phyloP scores from a whole-genome alignment of 2,113 vertebrate species.

The Nycticryphes semicollaris region DNA sequence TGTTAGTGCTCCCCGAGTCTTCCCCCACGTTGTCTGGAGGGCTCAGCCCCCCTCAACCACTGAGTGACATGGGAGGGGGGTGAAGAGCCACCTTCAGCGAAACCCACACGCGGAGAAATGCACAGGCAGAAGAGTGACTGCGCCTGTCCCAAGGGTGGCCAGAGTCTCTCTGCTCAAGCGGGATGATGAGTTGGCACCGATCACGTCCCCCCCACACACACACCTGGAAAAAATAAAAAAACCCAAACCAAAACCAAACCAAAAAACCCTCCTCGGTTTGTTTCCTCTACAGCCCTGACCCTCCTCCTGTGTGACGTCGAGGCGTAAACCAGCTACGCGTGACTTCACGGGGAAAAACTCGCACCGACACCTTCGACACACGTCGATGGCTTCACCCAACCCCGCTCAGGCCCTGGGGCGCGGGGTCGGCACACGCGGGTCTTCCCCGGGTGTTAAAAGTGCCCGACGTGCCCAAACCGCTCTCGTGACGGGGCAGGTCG shows the following conservation, averaged over 20 bases:
- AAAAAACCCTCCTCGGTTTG: background rate
- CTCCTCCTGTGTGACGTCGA: rapidly evolving
- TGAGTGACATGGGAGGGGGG: rapidly evolving
- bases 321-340: rapidly evolving
- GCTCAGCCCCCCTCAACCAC: background rate
- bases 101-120: rapidly evolving
- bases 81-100: rapidly evolving
- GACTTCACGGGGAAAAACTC: background rate
- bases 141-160: background rate
- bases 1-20: rapidly evolving
- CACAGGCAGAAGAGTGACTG: background rate
- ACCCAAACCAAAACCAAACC: background rate
- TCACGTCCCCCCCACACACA: background rate
- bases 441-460: rapidly evolving
- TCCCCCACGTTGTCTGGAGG: background rate
- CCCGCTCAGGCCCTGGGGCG: rapidly evolving
- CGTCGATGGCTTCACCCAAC: rapidly evolving
- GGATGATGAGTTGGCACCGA: rapidly evolving
- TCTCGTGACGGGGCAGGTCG: rapidly evolving
- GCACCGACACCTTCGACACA: background rate
- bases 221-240: background rate
- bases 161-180: background rate
- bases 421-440: rapidly evolving
- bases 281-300: rapidly evolving
- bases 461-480: rapidly evolving